phyloP scores from a whole-genome alignment of 2,888 invertebrate species.

The Metellina segmentata region DNA sequence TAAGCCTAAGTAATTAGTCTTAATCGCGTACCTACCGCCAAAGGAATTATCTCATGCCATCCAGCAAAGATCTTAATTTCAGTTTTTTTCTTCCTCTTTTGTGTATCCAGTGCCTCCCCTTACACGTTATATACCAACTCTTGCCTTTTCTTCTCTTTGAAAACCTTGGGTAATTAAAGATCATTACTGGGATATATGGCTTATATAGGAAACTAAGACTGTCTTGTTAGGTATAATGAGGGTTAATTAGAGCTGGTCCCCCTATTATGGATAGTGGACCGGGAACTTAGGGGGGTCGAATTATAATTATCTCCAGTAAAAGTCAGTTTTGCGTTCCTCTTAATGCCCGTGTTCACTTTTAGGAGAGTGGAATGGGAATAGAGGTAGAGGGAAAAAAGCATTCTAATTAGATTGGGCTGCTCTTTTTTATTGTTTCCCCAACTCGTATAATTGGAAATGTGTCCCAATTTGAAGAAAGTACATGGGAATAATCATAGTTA shows the following conservation, averaged over 20 bases:
- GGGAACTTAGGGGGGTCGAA: constrained; percentile 47
- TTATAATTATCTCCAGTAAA: constrained; percentile 75
- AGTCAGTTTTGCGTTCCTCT: constrained; percentile 62
- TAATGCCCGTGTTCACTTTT: constrained; percentile 28
- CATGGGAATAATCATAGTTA: constrained; percentile 1
- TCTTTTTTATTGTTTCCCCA: constrained; percentile 40
- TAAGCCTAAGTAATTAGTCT: constrained; percentile 76
- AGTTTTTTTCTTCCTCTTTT: constrained; percentile 55
- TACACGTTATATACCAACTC: constrained; percentile 71
- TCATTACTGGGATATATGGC: constrained; percentile 76
- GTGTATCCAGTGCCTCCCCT: constrained; percentile 32
- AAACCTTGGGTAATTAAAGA: constrained; percentile 74
- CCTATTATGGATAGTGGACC: constrained; percentile 68
- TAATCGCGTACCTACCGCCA: constrained; percentile 75
- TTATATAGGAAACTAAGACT: constrained; percentile 75
- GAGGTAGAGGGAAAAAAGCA: constrained; percentile 10
- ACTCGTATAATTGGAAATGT: constrained; percentile 50
- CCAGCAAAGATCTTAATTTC: constrained; percentile 75
- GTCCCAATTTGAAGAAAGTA: constrained; percentile 34
- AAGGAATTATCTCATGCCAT: constrained; percentile 73
- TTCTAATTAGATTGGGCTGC: constrained; percentile 20
- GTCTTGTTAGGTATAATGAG: constrained; percentile 76
- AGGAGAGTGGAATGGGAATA: neutral
- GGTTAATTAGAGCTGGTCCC: constrained; percentile 73
- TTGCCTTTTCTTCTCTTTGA: constrained; percentile 65